A percentile compares a stretch with the other conserved stretches of the same genome.
Conservation (phyloP, 2,113 vertebrate genomes). For the Phaetusa simplex region DNA sequence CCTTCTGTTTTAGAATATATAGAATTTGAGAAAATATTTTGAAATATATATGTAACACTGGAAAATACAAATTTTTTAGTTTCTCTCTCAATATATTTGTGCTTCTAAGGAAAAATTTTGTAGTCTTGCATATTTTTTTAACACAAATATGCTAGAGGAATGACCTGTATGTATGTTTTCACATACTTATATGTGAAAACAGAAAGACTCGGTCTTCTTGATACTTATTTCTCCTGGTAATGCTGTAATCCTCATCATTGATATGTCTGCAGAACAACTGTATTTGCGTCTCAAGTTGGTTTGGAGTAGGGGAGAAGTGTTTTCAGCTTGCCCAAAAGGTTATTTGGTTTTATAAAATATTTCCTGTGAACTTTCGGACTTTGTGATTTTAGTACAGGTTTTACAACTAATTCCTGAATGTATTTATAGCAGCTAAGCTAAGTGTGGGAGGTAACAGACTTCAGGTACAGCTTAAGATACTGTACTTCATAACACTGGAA, state of each 20-base stretch:
- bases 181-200: background rate
- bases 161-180: background rate
- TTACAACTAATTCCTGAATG: background rate
- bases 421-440: background rate
- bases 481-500: background rate
- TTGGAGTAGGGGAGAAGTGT: background rate
- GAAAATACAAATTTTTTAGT: background rate
- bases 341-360: background rate
- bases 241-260: background rate
- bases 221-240: background rate
- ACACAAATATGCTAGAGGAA: background rate
- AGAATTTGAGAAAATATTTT: background rate
- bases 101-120: background rate
- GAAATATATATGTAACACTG: background rate
- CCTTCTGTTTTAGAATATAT: background rate
- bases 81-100: background rate
- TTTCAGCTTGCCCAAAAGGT: background rate
- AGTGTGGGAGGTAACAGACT: background rate
- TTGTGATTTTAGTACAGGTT: background rate
- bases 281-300: background rate
- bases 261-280: background rate
- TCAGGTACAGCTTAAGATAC: background rate
- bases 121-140: background rate
- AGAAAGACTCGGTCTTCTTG: background rate
- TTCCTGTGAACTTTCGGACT: background rate